These are phyloP conservation scores for Apostichopus californicus DNA, from an alignment of 35 echinoderm and acorn worm genomes.

Conservation along the genomic window DNA sequence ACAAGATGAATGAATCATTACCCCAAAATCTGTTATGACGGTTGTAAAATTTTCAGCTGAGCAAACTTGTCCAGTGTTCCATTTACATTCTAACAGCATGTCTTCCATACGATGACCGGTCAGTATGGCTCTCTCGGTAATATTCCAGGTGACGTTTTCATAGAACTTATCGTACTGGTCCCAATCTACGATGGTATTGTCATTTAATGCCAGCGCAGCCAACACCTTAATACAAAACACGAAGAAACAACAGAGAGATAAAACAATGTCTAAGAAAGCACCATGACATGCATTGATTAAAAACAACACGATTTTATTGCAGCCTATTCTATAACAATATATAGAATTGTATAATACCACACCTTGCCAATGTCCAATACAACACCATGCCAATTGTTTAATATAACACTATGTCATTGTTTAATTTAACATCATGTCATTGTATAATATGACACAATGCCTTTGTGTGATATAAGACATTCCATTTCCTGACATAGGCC, in stretches of 20 bases:
- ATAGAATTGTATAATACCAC: too few relatives aligned
- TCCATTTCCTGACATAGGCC: too few relatives aligned
- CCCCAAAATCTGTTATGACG: slow-evolving; percentile 46
- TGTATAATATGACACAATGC: too few relatives aligned
- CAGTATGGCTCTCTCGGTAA: slow-evolving; percentile 18
- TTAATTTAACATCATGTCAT: too few relatives aligned
- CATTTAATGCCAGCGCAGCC: slow-evolving; percentile 40
- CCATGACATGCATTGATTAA: too few relatives aligned
- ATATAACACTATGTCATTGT: too few relatives aligned
- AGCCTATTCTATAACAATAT: too few relatives aligned
- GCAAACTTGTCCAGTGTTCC: slow-evolving; percentile 24
- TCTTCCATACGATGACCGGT: slow-evolving; percentile 36
- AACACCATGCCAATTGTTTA: too few relatives aligned
- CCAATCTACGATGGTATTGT: slow-evolving; percentile 43
- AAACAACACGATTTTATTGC: too few relatives aligned
- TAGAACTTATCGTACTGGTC: slow-evolving; percentile 41
- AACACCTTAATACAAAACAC: background rate
- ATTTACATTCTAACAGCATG: slow-evolving; percentile 41
- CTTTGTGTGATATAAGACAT: too few relatives aligned
- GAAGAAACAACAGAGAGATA: background rate
- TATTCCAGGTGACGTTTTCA: slow-evolving; percentile 24
- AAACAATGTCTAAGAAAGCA: too few relatives aligned
- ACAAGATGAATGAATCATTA: background rate
- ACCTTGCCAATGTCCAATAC: too few relatives aligned
- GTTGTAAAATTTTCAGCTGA: slow-evolving; percentile 25